phyloP scores from a whole-genome alignment of 1,140 invertebrate genomes.

The Luehdorfia chinensis region DNA sequence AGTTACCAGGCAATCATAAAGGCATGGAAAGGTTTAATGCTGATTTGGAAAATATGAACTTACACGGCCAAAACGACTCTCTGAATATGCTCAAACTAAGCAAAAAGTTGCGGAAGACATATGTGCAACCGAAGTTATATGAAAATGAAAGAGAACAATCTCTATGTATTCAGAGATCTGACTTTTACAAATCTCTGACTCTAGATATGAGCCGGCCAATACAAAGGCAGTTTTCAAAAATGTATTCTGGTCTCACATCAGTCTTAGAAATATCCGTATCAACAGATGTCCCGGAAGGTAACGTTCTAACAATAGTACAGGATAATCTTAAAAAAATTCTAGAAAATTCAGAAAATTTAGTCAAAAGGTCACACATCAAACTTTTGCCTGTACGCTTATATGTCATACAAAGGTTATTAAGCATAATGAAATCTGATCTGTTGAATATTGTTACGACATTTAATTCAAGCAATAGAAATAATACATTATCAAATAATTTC shows the following conservation, averaged over 20 bases:
- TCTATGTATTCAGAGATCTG: constrained; percentile 28
- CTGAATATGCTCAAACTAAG: constrained; percentile 36
- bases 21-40: constrained; percentile 29
- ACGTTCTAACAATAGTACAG: constrained; percentile 30
- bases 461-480: constrained; percentile 7
- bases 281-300: constrained; percentile 44
- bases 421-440: constrained; percentile 39
- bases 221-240: constrained; percentile 40
- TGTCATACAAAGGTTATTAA: constrained; percentile 55
- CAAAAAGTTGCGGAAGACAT: constrained; percentile 56
- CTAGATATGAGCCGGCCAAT: constrained; percentile 48
- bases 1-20: constrained; percentile 26
- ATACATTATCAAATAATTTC: constrained; percentile 14
- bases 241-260: constrained; percentile 21
- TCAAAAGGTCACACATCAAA: constrained; percentile 31
- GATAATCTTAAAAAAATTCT: constrained; percentile 28
- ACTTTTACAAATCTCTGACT: constrained; percentile 38
- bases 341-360: constrained; percentile 23
- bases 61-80: constrained; percentile 36
- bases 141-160: constrained; percentile 44
- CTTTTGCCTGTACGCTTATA: constrained; percentile 60
- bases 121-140: constrained; percentile 58
- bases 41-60: constrained; percentile 27
- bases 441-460: constrained; percentile 30
- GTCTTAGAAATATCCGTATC: constrained; percentile 35